phyloP scores from a whole-genome alignment of 2,113 vertebrate species.

The Epinephelus fuscoguttatus region DNA sequence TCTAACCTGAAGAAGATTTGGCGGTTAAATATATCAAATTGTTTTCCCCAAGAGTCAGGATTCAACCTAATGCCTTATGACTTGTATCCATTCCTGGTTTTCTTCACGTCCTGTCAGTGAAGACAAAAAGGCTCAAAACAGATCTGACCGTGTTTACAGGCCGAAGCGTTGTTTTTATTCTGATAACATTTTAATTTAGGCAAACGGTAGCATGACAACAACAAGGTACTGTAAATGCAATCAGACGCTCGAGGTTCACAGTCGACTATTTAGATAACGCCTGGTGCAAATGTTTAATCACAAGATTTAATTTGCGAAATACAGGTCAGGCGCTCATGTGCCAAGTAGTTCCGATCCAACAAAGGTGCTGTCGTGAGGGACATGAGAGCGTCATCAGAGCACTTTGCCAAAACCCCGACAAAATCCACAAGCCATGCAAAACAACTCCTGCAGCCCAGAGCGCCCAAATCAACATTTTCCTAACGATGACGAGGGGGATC shows the following conservation, averaged over 20 bases:
- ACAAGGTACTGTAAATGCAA: constrained; percentile 13
- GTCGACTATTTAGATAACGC: background rate
- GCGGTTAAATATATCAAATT: constrained; percentile 42
- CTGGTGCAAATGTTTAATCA: constrained; percentile 6
- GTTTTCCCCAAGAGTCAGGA: constrained; percentile 65
- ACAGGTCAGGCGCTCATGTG: constrained; percentile 18
- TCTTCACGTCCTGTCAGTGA: constrained; percentile 42
- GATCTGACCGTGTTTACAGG: constrained; percentile 55
- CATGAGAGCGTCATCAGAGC: constrained; percentile 8
- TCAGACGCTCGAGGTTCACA: background rate
- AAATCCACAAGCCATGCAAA: constrained; percentile 38
- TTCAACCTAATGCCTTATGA: constrained; percentile 82
- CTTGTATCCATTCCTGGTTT: constrained; percentile 73
- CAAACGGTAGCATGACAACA: constrained; percentile 27
- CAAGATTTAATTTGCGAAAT: constrained; percentile 22
- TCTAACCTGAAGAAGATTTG: constrained; percentile 47
- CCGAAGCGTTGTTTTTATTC: constrained; percentile 20
- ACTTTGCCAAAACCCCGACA: constrained; percentile 26
- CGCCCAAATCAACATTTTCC: constrained; percentile 41
- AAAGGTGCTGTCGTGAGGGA: constrained; percentile 38
- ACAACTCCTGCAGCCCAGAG: constrained; percentile 41
- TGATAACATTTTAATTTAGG: constrained; percentile 31
- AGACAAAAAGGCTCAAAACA: constrained; percentile 45
- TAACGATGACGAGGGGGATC: constrained; percentile 16
- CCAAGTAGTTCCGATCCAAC: constrained; percentile 35